Evolutionary conservation across 2,888 invertebrate species (phyloP), one percentile per base, ranked within the genome.

Genomic region (Diplolepis rosae): DNA sequence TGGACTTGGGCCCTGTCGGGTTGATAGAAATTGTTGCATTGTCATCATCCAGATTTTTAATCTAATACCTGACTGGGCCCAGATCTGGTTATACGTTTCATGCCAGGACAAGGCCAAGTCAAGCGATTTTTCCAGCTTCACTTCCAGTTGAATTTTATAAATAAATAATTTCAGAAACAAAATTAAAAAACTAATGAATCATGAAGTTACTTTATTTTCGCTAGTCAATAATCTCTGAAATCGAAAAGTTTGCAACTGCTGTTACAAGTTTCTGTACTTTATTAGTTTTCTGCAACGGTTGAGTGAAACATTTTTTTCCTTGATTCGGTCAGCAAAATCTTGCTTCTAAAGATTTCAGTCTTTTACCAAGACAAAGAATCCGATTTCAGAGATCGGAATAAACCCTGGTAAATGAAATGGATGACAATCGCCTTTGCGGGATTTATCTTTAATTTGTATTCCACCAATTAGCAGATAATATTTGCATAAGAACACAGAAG

Each of bases 361-460:
- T 35, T 56, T 35, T 56, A 5, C 13, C 32, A 32, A 61, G n/a
- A 61, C 22, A 39, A 61, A 24, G 61, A 61, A 61, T 61, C 32
- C 35, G n/a, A 39, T 61, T 61, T 61, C 39, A 61, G 32, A 45
- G 66, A 70, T 69, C 69, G 39, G 45, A 51, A 65, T 67, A 69
- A 39, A 45, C 71, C n/a, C 35, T 27, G 67, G 70, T 45, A 79
- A 76, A 77, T 78, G 74, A 77, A 80, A 78, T 79, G 77, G 72
- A 71, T 39, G 61, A 66, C 56, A 65, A 73, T 65, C 54, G 35
- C 9, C n/a, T 67, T 42, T 24, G 45, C 45, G 51, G 24, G 77
- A 78, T 78, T 80, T 78, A 79, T 79, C 71, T 68, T 54, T 75
- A 78, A 77, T 79, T 79, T 79, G 76, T 72, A 72, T 66, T 4